Base-by-base conservation (phyloP, 2,797 vertebrate genomes). In the Leptodactylus fallax region DNA sequence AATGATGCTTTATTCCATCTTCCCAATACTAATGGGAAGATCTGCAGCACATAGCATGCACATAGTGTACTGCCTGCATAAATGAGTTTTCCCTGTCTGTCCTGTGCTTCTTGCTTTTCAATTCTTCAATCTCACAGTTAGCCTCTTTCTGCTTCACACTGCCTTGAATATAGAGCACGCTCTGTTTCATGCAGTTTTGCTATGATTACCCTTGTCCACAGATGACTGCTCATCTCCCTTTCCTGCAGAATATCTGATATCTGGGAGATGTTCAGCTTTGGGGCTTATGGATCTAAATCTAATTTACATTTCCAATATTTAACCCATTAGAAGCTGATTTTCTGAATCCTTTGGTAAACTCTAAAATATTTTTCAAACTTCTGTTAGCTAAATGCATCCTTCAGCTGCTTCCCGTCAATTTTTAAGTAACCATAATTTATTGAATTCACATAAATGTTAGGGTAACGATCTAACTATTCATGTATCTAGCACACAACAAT, bases 131-230 rank as follows among this genome's bases (percentile, higher is more conserved):
- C 85, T 87, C 80, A 72, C 85, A 89, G 85, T 82, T 89, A 69
- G 80, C 72, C 85, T 89, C 80, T 87, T 87, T 86, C 85, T 86
- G 88, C 88, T 86, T 89, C 88, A 89, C 85, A 89, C 88, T 72
- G 61, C 55, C 88, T 83, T 86, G 80, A 87, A 87, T 89, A 89
- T 83, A 83, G 85, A 79, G 80, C 80, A 89, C 85, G 81, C 85
- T 86, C 88, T 89, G 88, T 83, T 89, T 89, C 88, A 89, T 87
- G 80, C 88, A 89, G 88, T 83, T 89, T 89, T 87, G 85, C 88
- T 89, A 87, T 89, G 88, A 89, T 89, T 89, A 86, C 88, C 74
- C 88, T 78, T 87, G 80, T 86, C 88, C 85, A 87, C 88, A 89
- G 88, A 79, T 86, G 85, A 83, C 88, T 89, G 88, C 85, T 89